These are phyloP conservation scores for Apodemia zela DNA, from an alignment of 2,888 invertebrate species.

Conservation along the genomic window DNA sequence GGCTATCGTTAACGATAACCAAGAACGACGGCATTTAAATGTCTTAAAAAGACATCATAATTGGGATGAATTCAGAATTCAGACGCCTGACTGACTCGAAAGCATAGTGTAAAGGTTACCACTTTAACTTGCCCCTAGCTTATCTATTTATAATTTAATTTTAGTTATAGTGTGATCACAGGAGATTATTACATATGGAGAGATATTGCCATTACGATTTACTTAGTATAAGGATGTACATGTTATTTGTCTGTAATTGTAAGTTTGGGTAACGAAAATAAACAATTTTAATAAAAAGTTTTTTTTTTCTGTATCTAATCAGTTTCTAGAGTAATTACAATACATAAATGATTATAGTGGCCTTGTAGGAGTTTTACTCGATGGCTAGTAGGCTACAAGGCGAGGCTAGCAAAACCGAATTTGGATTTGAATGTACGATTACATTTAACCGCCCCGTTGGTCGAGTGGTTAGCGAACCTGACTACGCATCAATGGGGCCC, in stretches of 20 bases:
- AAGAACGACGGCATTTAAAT: background rate
- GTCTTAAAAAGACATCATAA: background rate
- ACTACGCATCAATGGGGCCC: too few species aligned
- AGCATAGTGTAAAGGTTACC: constrained; percentile 50
- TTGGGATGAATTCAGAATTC: background rate
- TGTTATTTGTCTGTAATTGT: constrained; percentile 72
- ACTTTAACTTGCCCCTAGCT: constrained; percentile 59
- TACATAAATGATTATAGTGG: too few species aligned
- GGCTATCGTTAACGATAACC: background rate
- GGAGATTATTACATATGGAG: constrained; percentile 50
- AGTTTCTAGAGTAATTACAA: too few species aligned
- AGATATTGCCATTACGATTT: constrained; percentile 76
- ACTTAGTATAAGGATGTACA: constrained; percentile 77
- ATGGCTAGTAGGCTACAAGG: too few species aligned
- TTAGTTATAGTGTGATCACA: constrained; percentile 55
- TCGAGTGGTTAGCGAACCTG: too few species aligned
- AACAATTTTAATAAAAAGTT: constrained; percentile 35
- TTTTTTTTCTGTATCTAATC: too few species aligned
- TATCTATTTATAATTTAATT: constrained; percentile 62
- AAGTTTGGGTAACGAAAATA: constrained; percentile 71
- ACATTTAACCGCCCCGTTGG: too few species aligned
- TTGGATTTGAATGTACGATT: too few species aligned
- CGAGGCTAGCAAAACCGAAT: too few species aligned
- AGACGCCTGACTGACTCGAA: constrained; percentile 4
- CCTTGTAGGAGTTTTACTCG: too few species aligned